Base-by-base conservation (phyloP, 2,888 invertebrate genomes). In the Rhingia rostrata region DNA sequence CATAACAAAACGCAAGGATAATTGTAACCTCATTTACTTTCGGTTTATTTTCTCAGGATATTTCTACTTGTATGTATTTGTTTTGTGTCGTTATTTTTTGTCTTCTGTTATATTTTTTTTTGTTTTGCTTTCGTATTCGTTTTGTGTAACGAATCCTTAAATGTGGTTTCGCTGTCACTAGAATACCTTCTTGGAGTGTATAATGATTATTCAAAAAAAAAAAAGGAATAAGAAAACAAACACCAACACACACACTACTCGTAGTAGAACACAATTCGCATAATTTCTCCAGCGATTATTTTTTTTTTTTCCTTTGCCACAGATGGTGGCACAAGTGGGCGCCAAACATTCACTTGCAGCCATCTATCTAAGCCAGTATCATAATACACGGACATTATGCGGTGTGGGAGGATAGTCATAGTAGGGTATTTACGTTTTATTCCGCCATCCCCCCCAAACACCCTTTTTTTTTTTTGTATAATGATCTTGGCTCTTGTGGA, bases 1-100 rank as follows among this genome's bases (percentile, higher is more conserved):
- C 74, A 80, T 60, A 82, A 72, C 70, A 66, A 82, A 77, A 82
- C 70, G 70, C 49, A 75, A 77, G 70, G 70, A 82, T 70, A 70
- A 77, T 82, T 77, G 77, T 82, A 77, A 82, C 81, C 77, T 82
- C 81, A 64, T 82, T 81, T 81, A 77, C 58, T 70, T 70, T 75
- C 41, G 35, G 64, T 80, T 74, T 67, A 73, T 73, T 73, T 66
- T 73, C 47, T 54, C 53, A 67, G 61, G 66, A 79, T 79, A 79
- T 66, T 79, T 72, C 58, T 60, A 51, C 63, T 63, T 72, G 35
- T 22, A 4, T 72, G 35, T 22, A 4, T 47, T 22, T 47, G 14
- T 12, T 22, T 47, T 12, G 14, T 14, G 6, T 7, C 22, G 6
- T 47, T 22, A 7, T 47, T 58, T 37, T 66, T 58, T 39, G n/a